Percentiles rank a stretch among this genome's conserved stretches.
Evolutionary conservation across 2,888 invertebrate species (phyloP).

Genomic region (Lampropteryx suffumata): DNA sequence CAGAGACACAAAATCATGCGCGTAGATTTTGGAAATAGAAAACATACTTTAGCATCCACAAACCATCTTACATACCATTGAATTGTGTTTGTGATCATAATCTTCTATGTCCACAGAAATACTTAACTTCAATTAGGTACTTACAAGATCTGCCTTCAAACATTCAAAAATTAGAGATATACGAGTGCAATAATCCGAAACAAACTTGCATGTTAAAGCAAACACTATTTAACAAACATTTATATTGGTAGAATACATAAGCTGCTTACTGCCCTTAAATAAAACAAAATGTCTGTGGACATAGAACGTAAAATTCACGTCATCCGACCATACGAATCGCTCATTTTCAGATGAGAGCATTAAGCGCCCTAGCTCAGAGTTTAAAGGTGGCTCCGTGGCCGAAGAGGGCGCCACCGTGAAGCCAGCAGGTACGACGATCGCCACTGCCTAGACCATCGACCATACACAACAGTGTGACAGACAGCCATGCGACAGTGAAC

Average conservation of each 20-base stretch:
- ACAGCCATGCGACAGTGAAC: constrained; percentile 72
- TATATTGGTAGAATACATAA: constrained; percentile 9
- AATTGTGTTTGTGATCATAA: constrained; percentile 42
- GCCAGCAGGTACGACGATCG: constrained; percentile 76
- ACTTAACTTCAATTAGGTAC: background rate
- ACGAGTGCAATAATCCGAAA: no score
- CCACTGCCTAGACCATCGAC: constrained; percentile 75
- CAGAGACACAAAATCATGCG: constrained; percentile 43
- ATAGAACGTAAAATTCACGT: constrained; percentile 68
- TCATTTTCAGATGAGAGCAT: constrained; percentile 88
- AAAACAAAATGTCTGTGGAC: constrained; percentile 44
- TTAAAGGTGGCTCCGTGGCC: constrained; percentile 85
- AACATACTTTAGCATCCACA: constrained; percentile 16
- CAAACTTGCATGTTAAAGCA: no score
- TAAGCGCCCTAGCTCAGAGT: constrained; percentile 94
- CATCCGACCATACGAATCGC: constrained; percentile 75
- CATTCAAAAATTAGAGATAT: no score
- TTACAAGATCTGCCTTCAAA: no score
- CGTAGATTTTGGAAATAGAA: constrained; percentile 17
- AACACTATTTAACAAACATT: no score
- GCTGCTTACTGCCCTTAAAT: constrained; percentile 1
- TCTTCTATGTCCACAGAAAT: constrained; percentile 27
- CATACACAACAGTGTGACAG: constrained; percentile 74
- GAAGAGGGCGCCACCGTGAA: constrained; percentile 71
- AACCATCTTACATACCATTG: constrained; percentile 27